phyloP scores from a whole-genome alignment of 2,888 invertebrate species.

The Meliscaeva auricollis region DNA sequence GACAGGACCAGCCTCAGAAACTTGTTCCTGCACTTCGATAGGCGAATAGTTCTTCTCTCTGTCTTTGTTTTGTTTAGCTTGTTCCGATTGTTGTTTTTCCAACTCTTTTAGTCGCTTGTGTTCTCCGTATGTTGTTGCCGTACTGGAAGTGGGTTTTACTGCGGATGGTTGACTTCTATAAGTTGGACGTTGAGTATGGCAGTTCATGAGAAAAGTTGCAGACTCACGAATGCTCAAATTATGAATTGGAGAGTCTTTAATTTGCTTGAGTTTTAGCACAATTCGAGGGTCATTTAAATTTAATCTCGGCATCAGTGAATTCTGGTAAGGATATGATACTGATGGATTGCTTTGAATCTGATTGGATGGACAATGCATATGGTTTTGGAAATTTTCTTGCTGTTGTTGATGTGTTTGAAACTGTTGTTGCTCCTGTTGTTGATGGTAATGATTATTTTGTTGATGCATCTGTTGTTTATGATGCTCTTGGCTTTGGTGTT shows the following conservation, averaged over 20 bases:
- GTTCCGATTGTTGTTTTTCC: constrained; percentile 44
- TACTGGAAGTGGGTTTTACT: constrained; percentile 45
- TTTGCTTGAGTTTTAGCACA: constrained; percentile 50
- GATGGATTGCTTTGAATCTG: constrained; percentile 17
- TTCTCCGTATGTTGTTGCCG: constrained; percentile 63
- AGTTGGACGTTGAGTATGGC: neutral
- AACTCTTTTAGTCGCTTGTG: constrained; percentile 62
- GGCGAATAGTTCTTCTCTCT: neutral
- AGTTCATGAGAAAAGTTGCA: constrained; percentile 34
- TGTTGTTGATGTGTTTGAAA: constrained; percentile 29
- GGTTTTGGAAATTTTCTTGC: constrained; percentile 6
- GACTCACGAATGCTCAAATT: constrained; percentile 51
- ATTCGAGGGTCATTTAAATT: constrained; percentile 68
- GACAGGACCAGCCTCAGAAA: neutral
- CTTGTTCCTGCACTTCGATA: no score
- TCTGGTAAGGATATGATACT: constrained; percentile 6
- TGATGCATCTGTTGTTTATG: constrained; percentile 6
- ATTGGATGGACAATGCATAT: constrained; percentile 9
- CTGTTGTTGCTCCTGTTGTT: constrained; percentile 16
- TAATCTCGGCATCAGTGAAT: constrained; percentile 23
- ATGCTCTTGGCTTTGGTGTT: constrained; percentile 11
- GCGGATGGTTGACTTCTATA: neutral
- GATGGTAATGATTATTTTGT: neutral
- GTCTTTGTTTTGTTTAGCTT: constrained; percentile 9
- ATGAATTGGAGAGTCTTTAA: constrained; percentile 59